A percentile compares a stretch with the other conserved stretches of the same genome.
Evolutionary conservation across 1,140 invertebrate species (phyloP).

Genomic region (Cepaea nemoralis): DNA sequence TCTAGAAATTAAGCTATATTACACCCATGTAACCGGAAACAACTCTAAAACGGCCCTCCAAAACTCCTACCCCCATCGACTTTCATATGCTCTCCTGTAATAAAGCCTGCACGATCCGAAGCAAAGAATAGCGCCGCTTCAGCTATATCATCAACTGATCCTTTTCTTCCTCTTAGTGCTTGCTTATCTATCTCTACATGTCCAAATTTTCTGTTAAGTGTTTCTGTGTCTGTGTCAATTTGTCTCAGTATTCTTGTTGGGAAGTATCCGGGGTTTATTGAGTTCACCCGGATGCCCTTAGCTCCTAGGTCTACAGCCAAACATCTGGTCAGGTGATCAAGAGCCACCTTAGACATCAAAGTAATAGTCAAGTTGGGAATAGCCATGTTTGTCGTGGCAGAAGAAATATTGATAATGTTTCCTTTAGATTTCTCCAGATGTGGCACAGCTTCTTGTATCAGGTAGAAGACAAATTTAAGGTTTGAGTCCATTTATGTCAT

Average conservation of each 20-base stretch:
- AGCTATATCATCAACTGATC: background rate
- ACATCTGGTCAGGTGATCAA: constrained; percentile 5
- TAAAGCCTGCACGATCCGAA: background rate
- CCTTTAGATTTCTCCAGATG: constrained; percentile 30
- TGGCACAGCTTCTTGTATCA: constrained; percentile 13
- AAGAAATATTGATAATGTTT: constrained; percentile 24
- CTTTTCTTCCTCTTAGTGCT: background rate
- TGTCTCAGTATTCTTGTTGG: background rate
- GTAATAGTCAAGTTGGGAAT: background rate
- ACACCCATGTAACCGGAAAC: no score
- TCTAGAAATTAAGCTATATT: no score
- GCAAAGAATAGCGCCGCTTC: background rate
- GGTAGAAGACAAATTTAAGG: constrained; percentile 4
- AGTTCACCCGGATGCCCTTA: constrained; percentile 21
- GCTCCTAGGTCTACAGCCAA: background rate
- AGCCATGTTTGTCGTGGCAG: background rate
- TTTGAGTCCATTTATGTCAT: constrained; percentile 3
- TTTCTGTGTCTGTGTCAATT: background rate
- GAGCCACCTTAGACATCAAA: constrained; percentile 11
- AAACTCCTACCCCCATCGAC: constrained; percentile 11
- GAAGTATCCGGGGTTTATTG: constrained; percentile 1
- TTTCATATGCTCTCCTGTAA: constrained; percentile 10
- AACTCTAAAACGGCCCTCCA: background rate
- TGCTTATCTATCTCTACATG: background rate
- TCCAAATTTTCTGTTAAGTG: background rate